Base-by-base conservation (phyloP, 2,797 vertebrate species). In the Lagorchestes hirsutus region DNA sequence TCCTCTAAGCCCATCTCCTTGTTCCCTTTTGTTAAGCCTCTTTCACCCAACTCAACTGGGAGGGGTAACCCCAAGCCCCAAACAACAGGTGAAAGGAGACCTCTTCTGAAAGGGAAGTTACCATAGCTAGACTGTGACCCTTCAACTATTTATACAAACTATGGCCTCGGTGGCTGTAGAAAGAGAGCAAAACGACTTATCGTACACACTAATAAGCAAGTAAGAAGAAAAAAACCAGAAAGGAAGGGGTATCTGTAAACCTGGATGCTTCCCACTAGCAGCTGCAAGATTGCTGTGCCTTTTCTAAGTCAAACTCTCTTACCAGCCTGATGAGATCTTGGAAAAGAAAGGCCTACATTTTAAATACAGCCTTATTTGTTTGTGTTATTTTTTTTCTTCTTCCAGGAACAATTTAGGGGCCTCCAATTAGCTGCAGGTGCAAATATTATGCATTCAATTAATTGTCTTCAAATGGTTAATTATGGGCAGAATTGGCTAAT, bases 401-500 rank as follows among this genome's bases (percentile, higher is more conserved):
- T 96, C 96, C 95, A 97, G 92, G 95, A 97, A 97, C 97, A 97
- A 97, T 97, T 55, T 90, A 93, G 92, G 96, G 96, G 96, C 95
- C 95, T 97, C 96, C 97, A 97, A 98, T 98, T 98, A 98, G 97
- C 94, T 96, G 96, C 97, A 98, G 98, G 98, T 98, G 98, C 98
- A 98, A 98, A 98, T 98, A 98, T 97, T 98, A 97, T 98, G 98
- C 97, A 92, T 97, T 97, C 97, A 97, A 97, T 96, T 98, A 98
- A 98, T 98, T 97, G 97, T 98, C 97, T 97, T 97, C 96, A 96
- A 97, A 98, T 97, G 96, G 97, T 98, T 98, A 96, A 98, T 98
- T 97, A 97, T 97, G 97, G 97, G 96, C 97, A 97, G 98, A 97
- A 97, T 96, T 97, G 97, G 96, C 98, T 98, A 98, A 98, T 98